Evolutionary conservation across 2,888 invertebrate genomes (phyloP).

Genomic region (Octodonta nipae): DNA sequence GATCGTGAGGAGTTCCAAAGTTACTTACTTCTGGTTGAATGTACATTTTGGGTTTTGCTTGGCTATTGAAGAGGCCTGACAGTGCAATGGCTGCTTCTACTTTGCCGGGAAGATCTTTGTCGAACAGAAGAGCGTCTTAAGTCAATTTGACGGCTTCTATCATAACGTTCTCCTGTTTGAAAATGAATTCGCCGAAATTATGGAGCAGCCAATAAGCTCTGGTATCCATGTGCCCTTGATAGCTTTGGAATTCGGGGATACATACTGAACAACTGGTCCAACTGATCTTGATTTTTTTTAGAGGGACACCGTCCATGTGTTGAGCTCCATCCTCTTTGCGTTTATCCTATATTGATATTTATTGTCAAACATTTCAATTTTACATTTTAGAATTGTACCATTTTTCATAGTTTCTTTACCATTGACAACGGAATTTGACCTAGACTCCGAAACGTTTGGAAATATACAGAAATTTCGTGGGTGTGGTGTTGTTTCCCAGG

Average conservation of each 20-base stretch:
- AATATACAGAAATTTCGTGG: no score
- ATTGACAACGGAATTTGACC: no score
- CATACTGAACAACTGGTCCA: conserved; percentile 74
- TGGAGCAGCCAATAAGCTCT: conserved; percentile 93
- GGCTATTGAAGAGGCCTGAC: conserved; percentile 77
- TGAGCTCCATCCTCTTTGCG: conserved; percentile 96
- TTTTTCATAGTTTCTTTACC: no score
- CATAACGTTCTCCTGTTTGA: conserved; percentile 69
- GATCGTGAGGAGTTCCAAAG: conserved; percentile 74
- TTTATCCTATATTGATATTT: no score
- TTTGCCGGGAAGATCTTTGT: conserved; percentile 86
- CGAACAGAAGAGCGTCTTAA: conserved; percentile 66
- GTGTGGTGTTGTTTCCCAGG: no score
- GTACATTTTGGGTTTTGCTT: conserved; percentile 57
- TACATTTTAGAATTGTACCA: no score
- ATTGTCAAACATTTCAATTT: no score
- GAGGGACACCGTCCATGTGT: conserved; percentile 89
- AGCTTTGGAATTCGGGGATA: conserved; percentile 85
- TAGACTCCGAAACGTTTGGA: no score
- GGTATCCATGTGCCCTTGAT: conserved; percentile 78
- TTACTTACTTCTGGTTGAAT: conserved; percentile 68
- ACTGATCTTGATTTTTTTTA: conserved; percentile 83
- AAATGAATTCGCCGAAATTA: conserved; percentile 75
- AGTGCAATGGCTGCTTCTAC: conserved; percentile 91
- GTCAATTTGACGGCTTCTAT: conserved; percentile 67